Evolutionary conservation across 2,113 vertebrate genomes (phyloP).

Genomic region (Tragelaphus imberbis): DNA sequence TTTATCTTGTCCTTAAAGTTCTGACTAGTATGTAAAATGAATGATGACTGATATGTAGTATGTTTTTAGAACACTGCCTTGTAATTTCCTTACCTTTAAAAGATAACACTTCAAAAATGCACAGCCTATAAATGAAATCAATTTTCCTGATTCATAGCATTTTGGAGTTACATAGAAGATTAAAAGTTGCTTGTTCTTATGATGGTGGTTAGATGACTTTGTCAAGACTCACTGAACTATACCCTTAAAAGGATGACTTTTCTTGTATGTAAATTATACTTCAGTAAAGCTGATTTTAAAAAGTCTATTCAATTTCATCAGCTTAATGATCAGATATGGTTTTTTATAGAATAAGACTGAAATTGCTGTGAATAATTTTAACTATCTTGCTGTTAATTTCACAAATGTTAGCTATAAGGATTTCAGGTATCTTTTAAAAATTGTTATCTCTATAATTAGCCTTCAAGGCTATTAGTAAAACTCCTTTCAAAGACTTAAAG

Average conservation of each 20-base stretch:
- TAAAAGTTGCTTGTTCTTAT: not conserved
- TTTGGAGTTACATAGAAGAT: slow-evolving; percentile 9
- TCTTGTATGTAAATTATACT: not conserved
- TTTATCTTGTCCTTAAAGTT: slow-evolving; percentile 7
- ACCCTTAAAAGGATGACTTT: not conserved
- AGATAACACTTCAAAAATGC: not conserved
- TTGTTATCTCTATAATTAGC: not conserved
- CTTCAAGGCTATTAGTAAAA: not conserved
- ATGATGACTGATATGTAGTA: not conserved
- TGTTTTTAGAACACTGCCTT: slow-evolving; percentile 30
- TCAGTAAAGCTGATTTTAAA: not conserved
- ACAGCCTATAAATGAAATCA: not conserved
- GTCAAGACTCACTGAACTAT: not conserved
- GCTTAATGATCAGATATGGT: slow-evolving; percentile 9
- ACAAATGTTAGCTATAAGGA: not conserved
- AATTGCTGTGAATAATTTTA: slow-evolving; percentile 24
- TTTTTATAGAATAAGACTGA: slow-evolving; percentile 17
- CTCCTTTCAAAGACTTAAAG: not conserved
- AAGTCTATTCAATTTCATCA: not conserved
- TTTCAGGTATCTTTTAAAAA: slow-evolving; percentile 18
- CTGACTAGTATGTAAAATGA: not conserved
- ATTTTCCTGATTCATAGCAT: not conserved
- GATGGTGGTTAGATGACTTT: not conserved
- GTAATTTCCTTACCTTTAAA: slow-evolving; percentile 28
- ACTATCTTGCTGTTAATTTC: not conserved